These are phyloP conservation scores for Hydropsyche tenuis DNA, from an alignment of 1,140 invertebrate species.

Conservation along the genomic window DNA sequence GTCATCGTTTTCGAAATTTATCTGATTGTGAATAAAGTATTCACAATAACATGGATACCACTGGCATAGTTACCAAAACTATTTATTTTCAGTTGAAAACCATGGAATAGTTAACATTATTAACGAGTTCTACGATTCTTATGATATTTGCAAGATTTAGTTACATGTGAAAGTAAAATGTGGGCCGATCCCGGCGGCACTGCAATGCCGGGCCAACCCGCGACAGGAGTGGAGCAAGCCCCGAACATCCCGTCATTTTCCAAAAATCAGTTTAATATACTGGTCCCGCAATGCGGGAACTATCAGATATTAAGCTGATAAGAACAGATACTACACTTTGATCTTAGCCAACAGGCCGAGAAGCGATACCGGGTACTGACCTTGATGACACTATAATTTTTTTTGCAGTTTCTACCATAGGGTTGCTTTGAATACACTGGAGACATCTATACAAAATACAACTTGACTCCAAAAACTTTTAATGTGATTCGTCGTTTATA, in stretches of 20 bases:
- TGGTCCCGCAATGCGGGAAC: constrained; percentile 61
- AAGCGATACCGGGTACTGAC: constrained; percentile 26
- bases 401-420: too few relatives aligned
- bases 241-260: constrained; percentile 59
- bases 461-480: too few relatives aligned
- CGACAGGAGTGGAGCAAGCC: constrained; percentile 64
- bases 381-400: too few relatives aligned
- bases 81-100: too few relatives aligned
- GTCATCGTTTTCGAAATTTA: too few relatives aligned
- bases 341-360: constrained; percentile 60
- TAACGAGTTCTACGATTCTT: neutral
- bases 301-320: constrained; percentile 71
- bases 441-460: too few relatives aligned
- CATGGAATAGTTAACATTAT: too few relatives aligned
- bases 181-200: constrained; percentile 53
- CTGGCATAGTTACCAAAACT: too few relatives aligned
- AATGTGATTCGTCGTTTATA: too few relatives aligned
- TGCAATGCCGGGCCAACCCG: constrained; percentile 70
- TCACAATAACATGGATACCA: too few relatives aligned
- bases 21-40: too few relatives aligned
- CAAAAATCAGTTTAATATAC: constrained; percentile 71
- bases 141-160: neutral
- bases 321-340: constrained; percentile 66
- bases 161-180: neutral
- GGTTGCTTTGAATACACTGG: too few relatives aligned